Conservation (phyloP, 2,888 invertebrate genomes). For the Acleris literana region DNA sequence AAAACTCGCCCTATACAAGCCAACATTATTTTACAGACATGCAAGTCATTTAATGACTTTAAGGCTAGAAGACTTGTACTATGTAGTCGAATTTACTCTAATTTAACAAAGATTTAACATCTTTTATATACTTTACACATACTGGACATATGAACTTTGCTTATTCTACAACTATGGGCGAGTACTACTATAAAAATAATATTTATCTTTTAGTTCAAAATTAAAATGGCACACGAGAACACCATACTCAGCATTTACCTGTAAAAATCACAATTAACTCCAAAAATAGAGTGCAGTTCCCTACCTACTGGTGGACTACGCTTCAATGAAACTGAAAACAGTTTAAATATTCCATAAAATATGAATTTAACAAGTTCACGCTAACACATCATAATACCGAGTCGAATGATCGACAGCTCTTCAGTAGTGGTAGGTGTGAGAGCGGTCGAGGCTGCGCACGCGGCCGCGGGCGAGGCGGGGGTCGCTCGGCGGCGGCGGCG, state of each 20-base stretch:
- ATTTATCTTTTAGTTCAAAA: conserved; percentile 48
- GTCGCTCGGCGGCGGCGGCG: conserved; percentile 55
- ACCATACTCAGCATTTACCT: conserved; percentile 28
- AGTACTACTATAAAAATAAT: conserved; percentile 47
- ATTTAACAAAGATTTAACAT: conserved; percentile 53
- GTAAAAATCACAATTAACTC: conserved; percentile 40
- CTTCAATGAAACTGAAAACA: conserved; percentile 29
- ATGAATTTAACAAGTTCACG: conserved; percentile 31
- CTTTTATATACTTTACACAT: conserved; percentile 42
- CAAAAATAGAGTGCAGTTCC: conserved; percentile 31
- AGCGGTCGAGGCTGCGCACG: conserved; percentile 70
- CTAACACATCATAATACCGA: conserved; percentile 9
- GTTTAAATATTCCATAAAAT: conserved; percentile 35
- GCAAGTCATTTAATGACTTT: conserved; percentile 58
- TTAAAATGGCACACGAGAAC: conserved; percentile 68
- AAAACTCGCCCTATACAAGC: conserved; percentile 32
- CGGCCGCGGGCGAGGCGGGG: conserved; percentile 55
- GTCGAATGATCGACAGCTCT: conserved; percentile 1
- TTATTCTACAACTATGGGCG: conserved; percentile 48
- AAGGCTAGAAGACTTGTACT: conserved; percentile 78
- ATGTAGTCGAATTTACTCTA: conserved; percentile 53
- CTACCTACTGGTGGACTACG: conserved; percentile 13
- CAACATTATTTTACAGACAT: conserved; percentile 31
- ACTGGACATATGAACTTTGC: conserved; percentile 52
- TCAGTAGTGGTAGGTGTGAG: conserved; percentile 53